phyloP scores from a whole-genome alignment of 2,888 invertebrate genomes.

The Drosophila ezoana region DNA sequence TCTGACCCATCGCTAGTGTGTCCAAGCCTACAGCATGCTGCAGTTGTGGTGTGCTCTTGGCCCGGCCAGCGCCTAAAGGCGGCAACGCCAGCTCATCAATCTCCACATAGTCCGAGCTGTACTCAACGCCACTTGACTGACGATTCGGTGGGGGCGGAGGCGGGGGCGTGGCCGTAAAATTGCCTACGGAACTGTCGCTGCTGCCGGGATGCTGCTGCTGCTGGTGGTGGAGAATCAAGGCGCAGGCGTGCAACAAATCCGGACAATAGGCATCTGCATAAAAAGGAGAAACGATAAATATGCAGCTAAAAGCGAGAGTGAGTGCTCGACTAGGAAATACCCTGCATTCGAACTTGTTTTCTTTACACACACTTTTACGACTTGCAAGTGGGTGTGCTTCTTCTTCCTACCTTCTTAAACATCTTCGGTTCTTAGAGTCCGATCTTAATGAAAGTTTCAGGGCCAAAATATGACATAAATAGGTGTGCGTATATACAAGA shows the following conservation, averaged over 20 bases:
- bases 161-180: slow-evolving; percentile 77
- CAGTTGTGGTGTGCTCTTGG: slow-evolving; percentile 77
- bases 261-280: slow-evolving; percentile 83
- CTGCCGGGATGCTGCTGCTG: slow-evolving; percentile 70
- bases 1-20: slow-evolving; percentile 86
- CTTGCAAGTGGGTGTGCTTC: too few species aligned
- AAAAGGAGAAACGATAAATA: not conserved
- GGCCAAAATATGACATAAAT: too few species aligned
- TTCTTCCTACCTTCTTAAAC: too few species aligned
- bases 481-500: too few species aligned
- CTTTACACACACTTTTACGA: too few species aligned
- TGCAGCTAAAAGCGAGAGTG: not conserved
- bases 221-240: slow-evolving; percentile 77
- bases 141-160: not conserved
- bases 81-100: slow-evolving; percentile 77
- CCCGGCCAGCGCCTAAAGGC: slow-evolving; percentile 54
- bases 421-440: too few species aligned
- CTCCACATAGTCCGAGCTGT: slow-evolving; percentile 83
- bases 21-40: slow-evolving; percentile 64
- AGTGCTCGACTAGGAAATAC: not conserved
- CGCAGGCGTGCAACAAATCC: slow-evolving; percentile 83
- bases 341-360: not conserved
- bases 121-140: slow-evolving; percentile 48
- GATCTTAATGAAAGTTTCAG: too few species aligned
- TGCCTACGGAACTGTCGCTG: slow-evolving; percentile 81